These are phyloP conservation scores for Drosophila sproati DNA, from an alignment of 1,140 invertebrate genomes.

Conservation along the genomic window DNA sequence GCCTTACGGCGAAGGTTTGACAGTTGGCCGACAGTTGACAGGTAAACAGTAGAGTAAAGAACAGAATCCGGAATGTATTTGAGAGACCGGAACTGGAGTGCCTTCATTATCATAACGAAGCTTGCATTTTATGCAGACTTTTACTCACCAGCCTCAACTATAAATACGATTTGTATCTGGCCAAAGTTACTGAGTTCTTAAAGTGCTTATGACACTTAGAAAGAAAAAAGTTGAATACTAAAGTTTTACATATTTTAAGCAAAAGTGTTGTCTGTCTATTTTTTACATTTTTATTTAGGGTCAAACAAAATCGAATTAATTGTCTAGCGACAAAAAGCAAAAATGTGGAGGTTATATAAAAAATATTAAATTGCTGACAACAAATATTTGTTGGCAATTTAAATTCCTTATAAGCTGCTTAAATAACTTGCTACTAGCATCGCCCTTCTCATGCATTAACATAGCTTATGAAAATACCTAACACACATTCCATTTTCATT, in stretches of 20 bases:
- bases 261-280: too few relatives aligned
- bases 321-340: background rate
- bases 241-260: too few relatives aligned
- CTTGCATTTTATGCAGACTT: background rate
- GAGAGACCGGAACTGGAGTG: background rate
- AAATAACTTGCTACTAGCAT: slow-evolving; percentile 13
- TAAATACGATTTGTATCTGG: background rate
- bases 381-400: slow-evolving; percentile 65
- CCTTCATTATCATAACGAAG: background rate
- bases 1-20: slow-evolving; percentile 26
- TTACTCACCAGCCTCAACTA: background rate
- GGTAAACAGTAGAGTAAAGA: slow-evolving; percentile 44
- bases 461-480: slow-evolving; percentile 50
- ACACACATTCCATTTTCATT: slow-evolving; percentile 55
- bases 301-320: background rate
- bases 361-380: slow-evolving; percentile 11
- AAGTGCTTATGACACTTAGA: too few relatives aligned
- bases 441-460: slow-evolving; percentile 46
- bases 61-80: slow-evolving; percentile 17
- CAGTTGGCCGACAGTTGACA: slow-evolving; percentile 47
- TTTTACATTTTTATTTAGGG: too few relatives aligned
- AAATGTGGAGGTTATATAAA: too few relatives aligned
- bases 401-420: slow-evolving; percentile 64
- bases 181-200: too few relatives aligned
- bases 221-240: too few relatives aligned